Evolutionary conservation across 2,113 vertebrate species (phyloP), one percentile per base, ranked within the genome.

Genomic region (Leptobrachium leishanense): DNA sequence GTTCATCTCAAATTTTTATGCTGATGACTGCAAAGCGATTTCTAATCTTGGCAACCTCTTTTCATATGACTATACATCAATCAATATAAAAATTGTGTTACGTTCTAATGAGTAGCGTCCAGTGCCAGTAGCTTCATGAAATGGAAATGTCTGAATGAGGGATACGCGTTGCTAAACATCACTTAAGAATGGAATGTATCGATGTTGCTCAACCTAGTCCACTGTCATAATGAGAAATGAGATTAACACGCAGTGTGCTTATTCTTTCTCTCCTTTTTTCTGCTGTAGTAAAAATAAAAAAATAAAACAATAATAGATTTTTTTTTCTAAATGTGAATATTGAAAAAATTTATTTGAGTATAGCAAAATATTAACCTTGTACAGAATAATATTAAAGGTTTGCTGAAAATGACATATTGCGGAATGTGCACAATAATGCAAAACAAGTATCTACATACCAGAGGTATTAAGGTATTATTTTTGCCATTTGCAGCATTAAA

Each of bases 11-110:
- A 53, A 59, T 59, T 69, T 59, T 77, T 77, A 77, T 77, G 75
- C 75, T 77, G 75, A 77, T 77, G 53, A 69, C 66, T 69, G 75
- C 70, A 83, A 79, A 82, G 82, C 75, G 75, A 77, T 87, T 85
- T 85, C 43, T 85, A 85, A 82, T 82, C 85, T 82, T 72, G 62
- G 83, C 86, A 86, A 89, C 83, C 83, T 84, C 86, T 88, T 85
- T 77, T 41, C 82, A 81, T 83, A 88, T 84, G 85, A 87, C 78
- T 85, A 79, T 76, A 64, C 78, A 89, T 89, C 88, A 87, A 82
- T 88, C 77, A 82, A 66, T 78, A 81, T 57, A 81, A 83, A 88
- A 85, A 79, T 8, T 4, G 54, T 82, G 55, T 73, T 84, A 86
- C 46, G 1, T 84, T 39, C 82, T 84, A 86, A 81, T 65, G 72